These are phyloP conservation scores for Anguilla megastoma DNA, from an alignment of 2,797 vertebrate species.

Conservation along the genomic window DNA sequence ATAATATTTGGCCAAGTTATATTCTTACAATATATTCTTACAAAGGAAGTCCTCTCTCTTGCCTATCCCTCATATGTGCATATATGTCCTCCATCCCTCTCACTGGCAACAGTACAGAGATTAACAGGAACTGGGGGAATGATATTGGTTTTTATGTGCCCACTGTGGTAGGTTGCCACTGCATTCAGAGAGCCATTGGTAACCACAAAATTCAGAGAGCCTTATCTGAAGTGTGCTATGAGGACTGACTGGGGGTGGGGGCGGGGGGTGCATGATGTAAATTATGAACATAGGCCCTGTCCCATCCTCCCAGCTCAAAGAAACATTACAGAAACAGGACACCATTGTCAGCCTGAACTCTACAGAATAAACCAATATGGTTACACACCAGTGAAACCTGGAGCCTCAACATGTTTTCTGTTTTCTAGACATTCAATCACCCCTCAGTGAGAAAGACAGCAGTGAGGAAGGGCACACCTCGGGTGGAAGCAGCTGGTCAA, in stretches of 20 bases:
- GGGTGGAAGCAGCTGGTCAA: background rate
- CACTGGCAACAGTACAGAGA: constrained; percentile 52
- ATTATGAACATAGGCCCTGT: constrained; percentile 45
- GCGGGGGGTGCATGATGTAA: constrained; percentile 62
- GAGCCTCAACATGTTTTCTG: background rate
- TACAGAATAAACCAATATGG: constrained; percentile 70
- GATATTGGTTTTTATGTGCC: constrained; percentile 58
- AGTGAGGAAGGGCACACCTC: background rate
- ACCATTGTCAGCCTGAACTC: constrained; percentile 46
- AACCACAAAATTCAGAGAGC: constrained; percentile 51
- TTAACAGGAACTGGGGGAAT: constrained; percentile 64
- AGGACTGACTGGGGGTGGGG: constrained; percentile 64
- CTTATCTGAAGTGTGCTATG: constrained; percentile 64
- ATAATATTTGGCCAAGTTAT: background rate
- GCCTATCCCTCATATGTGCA: too few species aligned
- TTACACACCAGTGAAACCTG: background rate
- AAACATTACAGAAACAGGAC: constrained; percentile 55
- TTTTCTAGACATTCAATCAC: background rate
- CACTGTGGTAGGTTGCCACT: constrained; percentile 36
- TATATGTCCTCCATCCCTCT: background rate
- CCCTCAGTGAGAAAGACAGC: background rate
- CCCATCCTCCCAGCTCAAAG: constrained; percentile 33
- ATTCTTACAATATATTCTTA: background rate
- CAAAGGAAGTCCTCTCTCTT: background rate
- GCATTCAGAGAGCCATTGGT: constrained; percentile 59